Conservation (phyloP, 64 coral and sea anemone species). For the Montipora sp. region DNA sequence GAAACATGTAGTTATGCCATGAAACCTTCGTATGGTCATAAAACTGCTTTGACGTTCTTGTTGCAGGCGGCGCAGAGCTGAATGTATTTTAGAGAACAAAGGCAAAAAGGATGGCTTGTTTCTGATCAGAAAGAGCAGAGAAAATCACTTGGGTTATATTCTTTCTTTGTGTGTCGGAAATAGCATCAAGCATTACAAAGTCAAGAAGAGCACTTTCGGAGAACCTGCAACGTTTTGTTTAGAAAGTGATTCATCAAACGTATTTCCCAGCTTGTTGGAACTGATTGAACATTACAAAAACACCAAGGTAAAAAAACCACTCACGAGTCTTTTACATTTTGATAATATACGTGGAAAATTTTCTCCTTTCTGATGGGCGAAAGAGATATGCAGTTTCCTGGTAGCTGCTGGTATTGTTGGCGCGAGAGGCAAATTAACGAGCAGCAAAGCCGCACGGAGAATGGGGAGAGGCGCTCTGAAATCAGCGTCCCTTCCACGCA, state of each 20-base stretch:
- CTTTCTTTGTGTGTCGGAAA: slow-evolving; percentile 28
- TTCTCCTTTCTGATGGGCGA: too few species aligned
- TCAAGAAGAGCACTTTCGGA: neutral
- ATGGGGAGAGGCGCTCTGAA: too few species aligned
- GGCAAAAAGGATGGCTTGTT: slow-evolving; percentile 39
- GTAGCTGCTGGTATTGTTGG: too few species aligned
- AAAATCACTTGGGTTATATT: neutral
- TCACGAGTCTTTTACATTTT: neutral
- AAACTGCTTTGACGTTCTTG: neutral
- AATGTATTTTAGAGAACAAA: neutral
- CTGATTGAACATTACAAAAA: slow-evolving; percentile 30
- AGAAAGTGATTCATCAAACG: neutral
- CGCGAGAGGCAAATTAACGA: too few species aligned
- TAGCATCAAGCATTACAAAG: slow-evolving; percentile 5
- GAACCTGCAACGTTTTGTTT: neutral
- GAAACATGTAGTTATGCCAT: too few species aligned
- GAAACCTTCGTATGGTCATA: too few species aligned
- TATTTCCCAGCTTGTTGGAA: slow-evolving; percentile 1
- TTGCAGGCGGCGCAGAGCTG: slow-evolving; percentile 22
- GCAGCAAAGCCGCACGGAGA: too few species aligned
- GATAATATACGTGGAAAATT: neutral
- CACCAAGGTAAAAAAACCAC: neutral
- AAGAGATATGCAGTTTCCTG: too few species aligned
- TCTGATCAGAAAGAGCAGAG: slow-evolving; percentile 29
- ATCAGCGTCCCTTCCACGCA: too few species aligned